phyloP scores from a whole-genome alignment of 2,888 invertebrate genomes.

The Sabatieria punctata region DNA sequence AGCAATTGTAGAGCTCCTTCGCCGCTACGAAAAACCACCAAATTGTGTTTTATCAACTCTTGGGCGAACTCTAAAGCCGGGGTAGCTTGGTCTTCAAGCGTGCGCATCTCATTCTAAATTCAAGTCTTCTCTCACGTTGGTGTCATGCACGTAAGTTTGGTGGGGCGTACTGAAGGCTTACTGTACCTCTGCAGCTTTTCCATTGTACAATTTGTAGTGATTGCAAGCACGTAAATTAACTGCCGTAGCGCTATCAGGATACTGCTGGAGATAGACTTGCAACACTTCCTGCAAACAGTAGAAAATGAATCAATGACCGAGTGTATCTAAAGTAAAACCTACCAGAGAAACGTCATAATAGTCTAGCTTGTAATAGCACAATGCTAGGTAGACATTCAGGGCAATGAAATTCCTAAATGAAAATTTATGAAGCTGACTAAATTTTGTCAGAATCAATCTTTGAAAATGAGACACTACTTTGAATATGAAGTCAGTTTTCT shows the following conservation, averaged over 20 bases:
- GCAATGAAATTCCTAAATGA: slow-evolving; percentile 64
- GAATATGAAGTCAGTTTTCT: too few species aligned
- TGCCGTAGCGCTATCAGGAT: slow-evolving; percentile 81
- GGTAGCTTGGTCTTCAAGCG: slow-evolving; percentile 53
- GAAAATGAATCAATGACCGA: neutral
- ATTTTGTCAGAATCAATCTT: neutral
- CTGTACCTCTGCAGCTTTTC: slow-evolving; percentile 63
- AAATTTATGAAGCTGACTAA: too few species aligned
- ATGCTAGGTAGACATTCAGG: slow-evolving; percentile 83
- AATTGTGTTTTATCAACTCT: slow-evolving; percentile 80
- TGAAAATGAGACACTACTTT: too few species aligned
- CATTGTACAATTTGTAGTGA: slow-evolving; percentile 69
- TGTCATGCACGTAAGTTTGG: too few species aligned
- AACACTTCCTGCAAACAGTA: slow-evolving; percentile 53
- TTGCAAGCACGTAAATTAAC: slow-evolving; percentile 77
- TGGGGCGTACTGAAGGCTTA: too few species aligned
- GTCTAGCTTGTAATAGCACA: slow-evolving; percentile 94
- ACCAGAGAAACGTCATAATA: slow-evolving; percentile 89
- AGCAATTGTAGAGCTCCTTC: slow-evolving; percentile 81
- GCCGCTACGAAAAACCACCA: slow-evolving; percentile 72
- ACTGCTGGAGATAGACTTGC: slow-evolving; percentile 72
- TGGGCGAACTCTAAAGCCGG: slow-evolving; percentile 55
- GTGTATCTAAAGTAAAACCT: slow-evolving; percentile 8
- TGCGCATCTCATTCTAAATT: slow-evolving; percentile 53
- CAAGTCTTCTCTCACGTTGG: too few species aligned